Conservation (phyloP, 30 jellyfish, hydroid and myxozoan genomes). For the Aurelia sp. region DNA sequence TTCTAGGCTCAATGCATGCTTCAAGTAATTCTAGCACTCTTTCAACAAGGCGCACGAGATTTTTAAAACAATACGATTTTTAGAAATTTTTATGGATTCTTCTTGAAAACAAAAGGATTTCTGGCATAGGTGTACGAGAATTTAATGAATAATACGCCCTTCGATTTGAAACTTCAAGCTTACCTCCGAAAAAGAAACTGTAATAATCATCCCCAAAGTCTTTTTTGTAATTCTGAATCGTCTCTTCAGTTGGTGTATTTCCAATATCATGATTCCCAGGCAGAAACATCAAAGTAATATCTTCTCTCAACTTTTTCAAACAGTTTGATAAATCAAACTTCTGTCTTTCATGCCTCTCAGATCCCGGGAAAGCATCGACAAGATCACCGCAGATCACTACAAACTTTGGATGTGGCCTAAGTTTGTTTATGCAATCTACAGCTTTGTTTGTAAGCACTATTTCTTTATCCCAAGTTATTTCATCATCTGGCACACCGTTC, state of each 20-base stretch:
- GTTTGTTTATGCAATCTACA: slow-evolving; percentile 54
- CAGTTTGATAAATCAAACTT: slow-evolving; percentile 59
- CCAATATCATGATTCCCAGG: slow-evolving; percentile 98
- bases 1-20: no score
- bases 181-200: slow-evolving; percentile 86
- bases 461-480: slow-evolving; percentile 84
- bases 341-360: slow-evolving; percentile 60
- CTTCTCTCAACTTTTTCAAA: slow-evolving; percentile 45
- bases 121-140: no score
- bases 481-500: slow-evolving; percentile 79
- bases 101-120: no score
- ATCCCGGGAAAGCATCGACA: slow-evolving; percentile 86
- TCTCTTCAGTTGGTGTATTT: slow-evolving; percentile 75
- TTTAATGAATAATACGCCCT: no score
- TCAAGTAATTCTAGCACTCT: no score
- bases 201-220: slow-evolving; percentile 90
- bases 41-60: no score
- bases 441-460: slow-evolving; percentile 79
- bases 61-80: no score
- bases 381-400: slow-evolving; percentile 92
- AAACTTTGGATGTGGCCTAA: slow-evolving; percentile 84
- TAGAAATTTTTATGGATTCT: no score
- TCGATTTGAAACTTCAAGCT: slow-evolving; percentile 5
- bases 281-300: slow-evolving; percentile 81
- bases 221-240: slow-evolving; percentile 53